Conservation (phyloP, 1,140 invertebrate species). For the Lycorma delicatula region DNA sequence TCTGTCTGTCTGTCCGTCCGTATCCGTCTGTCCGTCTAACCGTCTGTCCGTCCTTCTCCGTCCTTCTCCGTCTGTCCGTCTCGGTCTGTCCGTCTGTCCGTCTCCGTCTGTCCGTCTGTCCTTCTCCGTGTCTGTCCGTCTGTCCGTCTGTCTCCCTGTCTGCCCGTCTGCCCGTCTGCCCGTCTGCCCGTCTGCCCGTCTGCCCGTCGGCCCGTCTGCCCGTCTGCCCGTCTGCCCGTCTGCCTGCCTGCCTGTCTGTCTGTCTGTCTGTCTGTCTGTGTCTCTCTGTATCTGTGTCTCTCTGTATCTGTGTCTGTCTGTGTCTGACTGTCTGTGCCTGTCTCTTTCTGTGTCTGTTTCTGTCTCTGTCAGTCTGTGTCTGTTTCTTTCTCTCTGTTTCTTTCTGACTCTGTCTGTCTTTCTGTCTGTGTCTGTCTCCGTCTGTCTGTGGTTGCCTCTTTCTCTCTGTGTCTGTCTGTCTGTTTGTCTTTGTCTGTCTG, state of each 20-base stretch:
- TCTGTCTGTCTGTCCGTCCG: slow-evolving; percentile 14
- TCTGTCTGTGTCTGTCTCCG: slow-evolving; percentile 7
- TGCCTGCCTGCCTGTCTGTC: slow-evolving; percentile 3
- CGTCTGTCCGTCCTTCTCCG: slow-evolving; percentile 9
- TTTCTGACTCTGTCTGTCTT: slow-evolving; percentile 1
- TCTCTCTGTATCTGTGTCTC: slow-evolving; percentile 10
- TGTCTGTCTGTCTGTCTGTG: slow-evolving; percentile 8
- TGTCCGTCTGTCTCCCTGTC: slow-evolving; percentile 7
- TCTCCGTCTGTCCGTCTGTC: slow-evolving; percentile 9
- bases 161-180: slow-evolving; percentile 1
- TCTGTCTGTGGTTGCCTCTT: slow-evolving; percentile 10
- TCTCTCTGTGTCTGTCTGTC: slow-evolving; percentile 10
- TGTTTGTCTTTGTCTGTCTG: slow-evolving; percentile 12
- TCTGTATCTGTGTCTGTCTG: slow-evolving; percentile 10
- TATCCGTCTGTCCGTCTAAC: slow-evolving; percentile 11
- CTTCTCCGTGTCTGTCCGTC: slow-evolving; percentile 7
- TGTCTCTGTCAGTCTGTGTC: slow-evolving; percentile 11
- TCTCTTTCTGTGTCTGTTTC: slow-evolving; percentile 8
- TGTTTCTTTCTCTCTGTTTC: slow-evolving; percentile 8
- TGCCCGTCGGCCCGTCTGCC: slow-evolving; percentile 6
- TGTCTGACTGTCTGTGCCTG: slow-evolving; percentile 5
- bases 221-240: slow-evolving; percentile 4
- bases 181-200: slow-evolving; percentile 7
- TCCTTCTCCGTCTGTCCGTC: slow-evolving; percentile 12
- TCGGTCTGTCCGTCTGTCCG: slow-evolving; percentile 7